Percentiles rank a stretch among this genome's conserved stretches.
Conservation (phyloP, 2,113 vertebrate genomes). For the Ochotona curzoniae region DNA sequence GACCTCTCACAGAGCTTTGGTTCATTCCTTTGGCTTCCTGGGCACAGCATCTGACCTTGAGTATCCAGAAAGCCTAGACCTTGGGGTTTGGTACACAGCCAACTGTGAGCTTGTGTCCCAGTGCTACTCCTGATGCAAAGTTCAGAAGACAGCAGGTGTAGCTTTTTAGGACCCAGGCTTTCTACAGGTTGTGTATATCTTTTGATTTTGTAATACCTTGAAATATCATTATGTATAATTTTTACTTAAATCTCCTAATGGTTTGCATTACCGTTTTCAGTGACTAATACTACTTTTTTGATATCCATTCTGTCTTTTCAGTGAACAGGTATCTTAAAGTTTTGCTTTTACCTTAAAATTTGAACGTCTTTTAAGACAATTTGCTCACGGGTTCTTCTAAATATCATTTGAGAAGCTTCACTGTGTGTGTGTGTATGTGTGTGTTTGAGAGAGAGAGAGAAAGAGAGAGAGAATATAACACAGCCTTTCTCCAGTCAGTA, state of each 20-base stretch:
- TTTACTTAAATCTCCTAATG: neutral
- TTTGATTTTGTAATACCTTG: neutral
- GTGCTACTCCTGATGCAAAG: neutral
- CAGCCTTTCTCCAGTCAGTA: neutral
- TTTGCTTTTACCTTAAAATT: constrained; percentile 22
- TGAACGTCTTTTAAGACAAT: neutral
- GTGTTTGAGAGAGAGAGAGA: too few relatives aligned
- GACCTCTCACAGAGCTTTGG: neutral
- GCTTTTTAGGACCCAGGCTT: neutral
- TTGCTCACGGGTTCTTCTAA: neutral
- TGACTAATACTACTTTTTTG: constrained; percentile 14
- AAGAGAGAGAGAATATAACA: neutral
- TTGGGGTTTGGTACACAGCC: constrained; percentile 41
- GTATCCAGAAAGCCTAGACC: neutral
- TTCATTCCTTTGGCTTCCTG: neutral
- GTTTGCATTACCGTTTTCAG: neutral
- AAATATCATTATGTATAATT: neutral
- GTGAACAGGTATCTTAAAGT: constrained; percentile 33
- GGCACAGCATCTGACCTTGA: neutral
- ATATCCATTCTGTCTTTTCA: neutral
- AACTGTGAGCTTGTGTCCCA: neutral
- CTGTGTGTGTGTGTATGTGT: neutral
- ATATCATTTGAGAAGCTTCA: neutral
- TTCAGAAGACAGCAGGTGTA: neutral
- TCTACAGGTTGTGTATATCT: too few relatives aligned